Conservation (phyloP, 2,113 vertebrate genomes). For the Haemorhous mexicanus region DNA sequence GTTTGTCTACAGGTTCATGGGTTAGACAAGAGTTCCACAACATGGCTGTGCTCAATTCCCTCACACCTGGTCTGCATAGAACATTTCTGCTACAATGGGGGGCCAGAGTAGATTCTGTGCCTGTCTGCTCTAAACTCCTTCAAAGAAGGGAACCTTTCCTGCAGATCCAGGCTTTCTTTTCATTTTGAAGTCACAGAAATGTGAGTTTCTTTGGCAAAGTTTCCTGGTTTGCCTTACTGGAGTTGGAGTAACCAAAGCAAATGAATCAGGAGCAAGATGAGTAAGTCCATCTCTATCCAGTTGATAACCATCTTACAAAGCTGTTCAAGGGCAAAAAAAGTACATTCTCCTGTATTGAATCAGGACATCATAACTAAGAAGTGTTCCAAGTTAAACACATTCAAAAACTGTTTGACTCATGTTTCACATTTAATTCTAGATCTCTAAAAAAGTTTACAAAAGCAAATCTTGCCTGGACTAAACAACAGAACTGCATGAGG, state of each 20-base stretch:
- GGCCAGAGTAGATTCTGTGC: background rate
- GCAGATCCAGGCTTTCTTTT: background rate
- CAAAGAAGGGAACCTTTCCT: background rate
- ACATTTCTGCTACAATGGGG: background rate
- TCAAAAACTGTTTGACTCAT: constrained; percentile 42
- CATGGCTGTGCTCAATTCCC: background rate
- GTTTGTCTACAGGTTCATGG: background rate
- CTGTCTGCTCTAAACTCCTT: background rate
- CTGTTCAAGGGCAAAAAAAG: background rate
- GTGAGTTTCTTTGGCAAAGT: background rate
- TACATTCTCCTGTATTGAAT: constrained; percentile 27
- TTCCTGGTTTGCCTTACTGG: background rate
- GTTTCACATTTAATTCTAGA: constrained; percentile 59
- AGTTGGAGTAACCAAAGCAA: constrained; percentile 39
- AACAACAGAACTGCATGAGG: constrained; percentile 50
- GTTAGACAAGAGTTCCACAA: background rate
- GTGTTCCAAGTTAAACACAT: constrained; percentile 55
- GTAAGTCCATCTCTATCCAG: constrained; percentile 19
- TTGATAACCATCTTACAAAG: constrained; percentile 43
- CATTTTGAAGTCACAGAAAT: background rate
- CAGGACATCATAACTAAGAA: constrained; percentile 19
- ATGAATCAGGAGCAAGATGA: constrained; percentile 35
- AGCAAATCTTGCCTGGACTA: constrained; percentile 50
- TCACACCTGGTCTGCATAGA: background rate
- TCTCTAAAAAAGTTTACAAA: constrained; percentile 56